phyloP scores from a whole-genome alignment of 2,888 invertebrate genomes.

The Loripinus fragilis region DNA sequence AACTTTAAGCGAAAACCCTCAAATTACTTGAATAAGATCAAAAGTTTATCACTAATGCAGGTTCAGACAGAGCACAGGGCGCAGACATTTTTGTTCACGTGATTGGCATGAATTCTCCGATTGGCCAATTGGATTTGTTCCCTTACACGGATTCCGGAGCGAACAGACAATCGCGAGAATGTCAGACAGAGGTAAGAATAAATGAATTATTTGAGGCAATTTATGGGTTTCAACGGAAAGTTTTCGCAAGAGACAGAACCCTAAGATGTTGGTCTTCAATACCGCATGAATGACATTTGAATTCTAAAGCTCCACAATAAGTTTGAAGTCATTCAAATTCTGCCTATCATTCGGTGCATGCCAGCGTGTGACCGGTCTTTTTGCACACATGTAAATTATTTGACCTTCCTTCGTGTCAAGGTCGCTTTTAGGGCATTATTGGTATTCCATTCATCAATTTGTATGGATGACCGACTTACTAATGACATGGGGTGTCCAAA shows the following conservation, averaged over 20 bases:
- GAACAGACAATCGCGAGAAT: slow-evolving; percentile 19
- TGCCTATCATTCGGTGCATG: neutral
- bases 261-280: neutral
- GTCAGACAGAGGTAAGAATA: slow-evolving; percentile 36
- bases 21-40: too few species aligned
- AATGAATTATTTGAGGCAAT: neutral
- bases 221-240: neutral
- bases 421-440: neutral
- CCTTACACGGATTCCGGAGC: slow-evolving; percentile 22
- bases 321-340: neutral
- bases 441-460: slow-evolving; percentile 13
- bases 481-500: too few species aligned
- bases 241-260: neutral
- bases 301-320: neutral
- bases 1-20: too few species aligned
- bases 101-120: neutral
- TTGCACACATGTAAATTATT: slow-evolving; percentile 15
- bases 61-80: slow-evolving; percentile 39
- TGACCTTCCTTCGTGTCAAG: slow-evolving; percentile 17
- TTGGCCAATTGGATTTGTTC: slow-evolving; percentile 9
- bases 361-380: slow-evolving; percentile 13
- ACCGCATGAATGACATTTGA: neutral
- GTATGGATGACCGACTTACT: too few species aligned
- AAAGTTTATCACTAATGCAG: slow-evolving; percentile 2
- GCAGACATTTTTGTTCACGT: slow-evolving; percentile 33